These are phyloP conservation scores for Drosophila infuscata DNA, from an alignment of 2,888 invertebrate species.

Conservation along the genomic window DNA sequence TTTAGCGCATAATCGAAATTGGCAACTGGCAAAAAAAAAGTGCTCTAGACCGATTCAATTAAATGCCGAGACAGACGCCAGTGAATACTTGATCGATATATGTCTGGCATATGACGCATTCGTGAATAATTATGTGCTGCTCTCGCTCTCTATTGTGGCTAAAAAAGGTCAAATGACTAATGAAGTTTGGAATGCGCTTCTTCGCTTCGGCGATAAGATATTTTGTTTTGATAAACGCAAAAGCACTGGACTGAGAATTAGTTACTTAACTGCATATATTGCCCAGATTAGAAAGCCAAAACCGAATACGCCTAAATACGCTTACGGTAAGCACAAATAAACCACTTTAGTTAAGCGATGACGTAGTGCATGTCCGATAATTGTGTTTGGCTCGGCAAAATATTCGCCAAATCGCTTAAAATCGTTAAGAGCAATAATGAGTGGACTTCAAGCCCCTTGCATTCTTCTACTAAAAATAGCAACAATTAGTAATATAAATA, in stretches of 20 bases:
- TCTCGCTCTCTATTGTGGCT: conserved; percentile 17
- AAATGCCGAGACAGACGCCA: conserved; percentile 29
- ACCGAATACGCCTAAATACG: not conserved
- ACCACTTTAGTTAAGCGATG: conserved; percentile 40
- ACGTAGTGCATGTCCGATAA: conserved; percentile 24
- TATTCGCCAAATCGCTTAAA: conserved; percentile 1
- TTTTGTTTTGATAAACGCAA: conserved; percentile 40
- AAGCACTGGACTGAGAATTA: conserved; percentile 8
- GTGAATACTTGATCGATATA: conserved; percentile 25
- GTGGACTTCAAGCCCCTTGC: not conserved
- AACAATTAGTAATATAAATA: not conserved
- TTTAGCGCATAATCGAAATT: conserved; percentile 59
- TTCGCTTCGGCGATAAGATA: conserved; percentile 29
- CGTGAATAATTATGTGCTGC: conserved; percentile 38
- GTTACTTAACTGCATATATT: conserved; percentile 35
- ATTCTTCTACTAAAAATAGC: not conserved
- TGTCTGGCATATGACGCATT: conserved; percentile 45
- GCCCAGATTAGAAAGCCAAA: conserved; percentile 36
- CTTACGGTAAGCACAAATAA: conserved; percentile 17
- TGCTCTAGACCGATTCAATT: conserved; percentile 31
- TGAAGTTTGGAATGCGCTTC: conserved; percentile 44
- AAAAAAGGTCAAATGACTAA: conserved; percentile 45
- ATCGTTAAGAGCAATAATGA: not conserved
- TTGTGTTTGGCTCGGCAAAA: not conserved
- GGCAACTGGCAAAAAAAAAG: conserved; percentile 23